Evolutionary conservation across 2,888 invertebrate species (phyloP).

Genomic region (Chymomyza caudatula): DNA sequence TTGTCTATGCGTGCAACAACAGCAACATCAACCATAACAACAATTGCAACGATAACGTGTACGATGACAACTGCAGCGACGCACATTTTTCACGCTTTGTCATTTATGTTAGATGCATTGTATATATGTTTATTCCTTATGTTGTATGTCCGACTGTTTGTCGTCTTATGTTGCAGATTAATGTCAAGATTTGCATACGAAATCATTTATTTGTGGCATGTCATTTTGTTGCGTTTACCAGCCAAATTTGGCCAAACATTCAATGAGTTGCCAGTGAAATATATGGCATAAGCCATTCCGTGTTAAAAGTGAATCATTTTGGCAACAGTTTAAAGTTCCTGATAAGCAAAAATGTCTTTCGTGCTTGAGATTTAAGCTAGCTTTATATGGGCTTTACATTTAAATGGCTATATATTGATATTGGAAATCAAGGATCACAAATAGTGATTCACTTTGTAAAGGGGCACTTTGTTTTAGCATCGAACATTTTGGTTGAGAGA

Average conservation of each 20-base stretch:
- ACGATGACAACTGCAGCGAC: constrained; percentile 21
- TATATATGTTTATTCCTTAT: background rate
- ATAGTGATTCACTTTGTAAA: background rate
- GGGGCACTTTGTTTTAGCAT: no score
- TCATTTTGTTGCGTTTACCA: background rate
- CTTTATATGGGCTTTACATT: background rate
- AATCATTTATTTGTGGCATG: constrained; percentile 44
- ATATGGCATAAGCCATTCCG: background rate
- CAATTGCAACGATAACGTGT: constrained; percentile 8
- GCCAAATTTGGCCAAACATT: constrained; percentile 42
- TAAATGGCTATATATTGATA: background rate
- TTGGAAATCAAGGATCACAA: background rate
- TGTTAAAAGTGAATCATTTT: background rate
- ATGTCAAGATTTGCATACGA: constrained; percentile 74
- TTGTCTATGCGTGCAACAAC: constrained; percentile 40
- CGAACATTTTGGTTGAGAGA: no score
- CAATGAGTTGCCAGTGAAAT: background rate
- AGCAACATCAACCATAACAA: constrained; percentile 9
- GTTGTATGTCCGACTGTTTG: constrained; percentile 14
- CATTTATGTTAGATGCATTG: constrained; percentile 12
- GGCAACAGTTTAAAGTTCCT: background rate
- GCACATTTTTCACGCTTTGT: constrained; percentile 67
- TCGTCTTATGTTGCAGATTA: constrained; percentile 57
- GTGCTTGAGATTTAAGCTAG: background rate
- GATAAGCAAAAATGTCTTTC: background rate